These are phyloP conservation scores for Nasua narica DNA, from an alignment of 2,797 vertebrate genomes.

Conservation along the genomic window DNA sequence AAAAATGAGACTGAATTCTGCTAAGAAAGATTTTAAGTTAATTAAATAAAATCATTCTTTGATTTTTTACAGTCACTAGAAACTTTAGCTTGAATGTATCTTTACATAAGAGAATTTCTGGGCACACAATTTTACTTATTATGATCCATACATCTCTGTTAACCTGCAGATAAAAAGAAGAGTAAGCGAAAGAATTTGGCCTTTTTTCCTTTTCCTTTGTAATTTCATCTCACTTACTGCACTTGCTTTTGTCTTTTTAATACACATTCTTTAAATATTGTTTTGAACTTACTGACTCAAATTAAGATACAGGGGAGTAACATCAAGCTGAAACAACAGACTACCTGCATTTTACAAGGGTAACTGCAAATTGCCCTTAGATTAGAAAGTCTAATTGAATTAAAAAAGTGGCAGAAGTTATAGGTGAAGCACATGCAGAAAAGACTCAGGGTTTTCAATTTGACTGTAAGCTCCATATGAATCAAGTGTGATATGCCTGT, in stretches of 20 bases:
- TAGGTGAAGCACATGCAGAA: background rate
- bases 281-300: background rate
- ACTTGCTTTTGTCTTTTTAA: background rate
- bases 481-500: background rate
- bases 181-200: background rate
- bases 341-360: background rate
- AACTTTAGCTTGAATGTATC: background rate
- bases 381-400: background rate
- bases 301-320: background rate
- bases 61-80: background rate
- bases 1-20: background rate
- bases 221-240: background rate
- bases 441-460: background rate
- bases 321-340: background rate
- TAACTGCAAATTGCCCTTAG: background rate
- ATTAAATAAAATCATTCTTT: background rate
- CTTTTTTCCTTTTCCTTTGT: rapidly evolving
- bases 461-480: conserved; percentile 21
- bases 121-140: background rate
- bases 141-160: background rate
- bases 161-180: background rate
- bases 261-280: background rate
- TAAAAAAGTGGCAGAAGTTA: background rate
- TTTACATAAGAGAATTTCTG: background rate
- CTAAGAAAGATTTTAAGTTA: background rate